Base-by-base conservation (phyloP, 1,140 invertebrate species). In the Tachypleus tridentatus region DNA sequence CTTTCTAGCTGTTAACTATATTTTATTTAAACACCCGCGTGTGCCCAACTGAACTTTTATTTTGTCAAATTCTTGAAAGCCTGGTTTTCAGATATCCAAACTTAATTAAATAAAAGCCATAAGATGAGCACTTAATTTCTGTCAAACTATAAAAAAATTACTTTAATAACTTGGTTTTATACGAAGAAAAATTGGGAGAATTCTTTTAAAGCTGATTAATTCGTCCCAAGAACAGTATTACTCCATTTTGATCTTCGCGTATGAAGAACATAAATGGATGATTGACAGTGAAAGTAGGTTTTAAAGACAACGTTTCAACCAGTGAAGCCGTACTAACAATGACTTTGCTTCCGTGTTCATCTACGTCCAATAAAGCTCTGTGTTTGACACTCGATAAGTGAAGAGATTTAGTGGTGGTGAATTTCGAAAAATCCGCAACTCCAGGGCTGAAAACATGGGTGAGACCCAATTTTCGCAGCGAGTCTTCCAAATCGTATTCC, bases 301-400 rank as follows among this genome's bases (percentile, higher is more conserved):
- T 57, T 9, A 57, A 10, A 2, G 56, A 57, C n/a, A 57, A 29
- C 5, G 56, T 57, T 57, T 57, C 56, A 4, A 9, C 56, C 47
- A 57, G 10, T 5, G 73, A 64, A 4, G 65, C 74, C 4, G 75
- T 73, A 9, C 74, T 72, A 5, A 74, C 76, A 10, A 73, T 75
- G 3, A 75, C 76, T 67, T 77, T 76, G 10, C 71, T 76, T 5
- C 75, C 76, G 63, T 76, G 75, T 67, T 77, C 76, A 61, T 75
- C 76, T 9, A 76, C 73, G 29, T 76, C 74, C 4, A 76, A 70
- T 60, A 76, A 73, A 9, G 74, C 71, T 60, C 76, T 73, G 62
- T 77, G 76, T n/a, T 75, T 59, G 7, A 74, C 67, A 6, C 71
- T 61, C 3, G 68, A 70, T 4, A 76, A 70, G 56, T 64, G 72